phyloP scores from a whole-genome alignment of 2,888 invertebrate species.

The Anarsia innoxiella region DNA sequence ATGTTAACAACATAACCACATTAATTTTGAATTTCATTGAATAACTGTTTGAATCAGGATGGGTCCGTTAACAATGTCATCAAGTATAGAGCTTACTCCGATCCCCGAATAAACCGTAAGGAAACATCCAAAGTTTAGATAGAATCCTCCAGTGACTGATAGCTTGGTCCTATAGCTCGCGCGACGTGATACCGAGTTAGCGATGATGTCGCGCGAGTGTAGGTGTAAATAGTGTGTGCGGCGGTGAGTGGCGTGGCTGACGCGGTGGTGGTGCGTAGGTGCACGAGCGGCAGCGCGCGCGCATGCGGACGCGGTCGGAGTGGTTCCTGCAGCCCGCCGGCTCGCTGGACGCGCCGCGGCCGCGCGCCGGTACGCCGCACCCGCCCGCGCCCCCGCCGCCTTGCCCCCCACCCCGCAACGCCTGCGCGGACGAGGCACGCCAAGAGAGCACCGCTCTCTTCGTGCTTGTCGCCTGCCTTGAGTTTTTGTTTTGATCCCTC shows the following conservation, averaged over 20 bases:
- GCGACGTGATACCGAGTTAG: too few species aligned
- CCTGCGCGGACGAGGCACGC: constrained; percentile 36
- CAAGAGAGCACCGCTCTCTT: constrained; percentile 64
- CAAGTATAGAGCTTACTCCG: too few species aligned
- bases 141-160: too few species aligned
- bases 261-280: constrained; percentile 77
- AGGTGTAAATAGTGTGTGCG: too few species aligned
- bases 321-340: constrained; percentile 92
- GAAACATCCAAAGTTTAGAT: too few species aligned
- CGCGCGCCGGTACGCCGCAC: constrained; percentile 40
- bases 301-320: constrained; percentile 97
- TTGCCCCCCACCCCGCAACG: constrained; percentile 21
- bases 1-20: constrained; percentile 34
- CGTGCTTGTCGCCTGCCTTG: constrained; percentile 74
- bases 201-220: too few species aligned
- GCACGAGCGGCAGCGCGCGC: constrained; percentile 95
- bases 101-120: too few species aligned
- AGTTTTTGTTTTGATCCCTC: constrained; percentile 69
- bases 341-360: constrained; percentile 60
- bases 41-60: constrained; percentile 21
- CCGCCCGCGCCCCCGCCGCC: constrained; percentile 20
- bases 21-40: constrained; percentile 20
- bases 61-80: constrained; percentile 21
- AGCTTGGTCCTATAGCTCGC: too few species aligned
- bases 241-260: constrained; percentile 4